phyloP scores from a whole-genome alignment of 2,888 invertebrate species.

The Dynastes maya region DNA sequence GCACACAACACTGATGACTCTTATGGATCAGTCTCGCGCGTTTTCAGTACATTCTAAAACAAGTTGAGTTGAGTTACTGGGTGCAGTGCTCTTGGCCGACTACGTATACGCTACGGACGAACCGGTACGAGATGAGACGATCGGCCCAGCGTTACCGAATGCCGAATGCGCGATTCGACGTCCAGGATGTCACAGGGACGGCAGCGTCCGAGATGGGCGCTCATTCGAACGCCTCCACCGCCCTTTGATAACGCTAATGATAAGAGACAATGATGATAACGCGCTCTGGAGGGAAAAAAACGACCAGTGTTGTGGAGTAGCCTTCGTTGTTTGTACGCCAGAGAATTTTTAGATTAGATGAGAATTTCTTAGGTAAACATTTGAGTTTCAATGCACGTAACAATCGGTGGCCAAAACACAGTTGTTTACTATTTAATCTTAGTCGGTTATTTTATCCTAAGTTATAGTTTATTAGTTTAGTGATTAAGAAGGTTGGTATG shows the following conservation, averaged over 20 bases:
- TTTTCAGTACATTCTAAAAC: slow-evolving; percentile 47
- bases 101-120: slow-evolving; percentile 42
- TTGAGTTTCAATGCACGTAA: slow-evolving; percentile 31
- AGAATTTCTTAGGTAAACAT: slow-evolving; percentile 47
- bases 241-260: slow-evolving; percentile 13
- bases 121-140: slow-evolving; percentile 42
- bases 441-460: slow-evolving; percentile 12
- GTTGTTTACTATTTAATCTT: neutral
- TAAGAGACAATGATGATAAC: slow-evolving; percentile 7
- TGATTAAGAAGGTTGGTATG: neutral
- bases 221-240: neutral
- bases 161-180: slow-evolving; percentile 38
- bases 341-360: slow-evolving; percentile 47
- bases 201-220: slow-evolving; percentile 1
- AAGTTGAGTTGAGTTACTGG: slow-evolving; percentile 39
- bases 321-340: slow-evolving; percentile 28
- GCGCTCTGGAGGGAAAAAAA: neutral
- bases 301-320: neutral
- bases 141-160: slow-evolving; percentile 15
- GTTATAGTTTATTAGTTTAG: slow-evolving; percentile 7
- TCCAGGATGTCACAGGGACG: neutral
- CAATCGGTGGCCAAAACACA: slow-evolving; percentile 26
- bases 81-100: slow-evolving; percentile 43
- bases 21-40: slow-evolving; percentile 47
- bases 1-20: slow-evolving; percentile 34